A percentile compares a stretch with the other conserved stretches of the same genome.
These are phyloP conservation scores for Aphyosemion australe DNA, from an alignment of 2,113 vertebrate genomes.

Conservation along the genomic window DNA sequence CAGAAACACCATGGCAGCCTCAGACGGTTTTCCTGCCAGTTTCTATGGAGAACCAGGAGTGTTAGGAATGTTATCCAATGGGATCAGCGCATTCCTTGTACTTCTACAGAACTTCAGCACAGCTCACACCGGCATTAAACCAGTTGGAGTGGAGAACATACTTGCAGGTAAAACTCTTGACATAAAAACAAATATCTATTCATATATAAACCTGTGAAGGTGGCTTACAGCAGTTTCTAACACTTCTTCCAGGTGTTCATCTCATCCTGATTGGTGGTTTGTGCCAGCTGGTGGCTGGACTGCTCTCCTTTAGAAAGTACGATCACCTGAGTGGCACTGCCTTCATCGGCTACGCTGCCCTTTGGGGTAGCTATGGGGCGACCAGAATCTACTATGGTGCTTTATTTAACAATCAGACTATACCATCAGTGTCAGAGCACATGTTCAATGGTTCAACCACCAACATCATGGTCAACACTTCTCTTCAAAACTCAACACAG, in stretches of 20 bases:
- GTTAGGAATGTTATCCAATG: constrained; percentile 86
- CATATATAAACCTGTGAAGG: too few species aligned
- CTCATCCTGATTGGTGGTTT: constrained; percentile 86
- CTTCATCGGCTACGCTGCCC: constrained; percentile 87
- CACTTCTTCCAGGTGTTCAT: constrained; percentile 82
- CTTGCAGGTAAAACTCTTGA: constrained; percentile 85
- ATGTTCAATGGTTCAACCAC: not conserved
- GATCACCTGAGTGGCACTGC: constrained; percentile 86
- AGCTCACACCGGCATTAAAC: constrained; percentile 66
- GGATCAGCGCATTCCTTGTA: constrained; percentile 88
- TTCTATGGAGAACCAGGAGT: constrained; percentile 90
- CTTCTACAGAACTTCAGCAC: constrained; percentile 85
- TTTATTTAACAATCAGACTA: constrained; percentile 5
- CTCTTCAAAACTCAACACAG: constrained; percentile 20
- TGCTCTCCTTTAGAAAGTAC: constrained; percentile 87
- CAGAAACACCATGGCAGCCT: constrained; percentile 70
- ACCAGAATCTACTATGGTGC: constrained; percentile 80
- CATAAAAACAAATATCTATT: too few species aligned
- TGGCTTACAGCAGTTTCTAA: not conserved
- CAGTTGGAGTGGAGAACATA: constrained; percentile 81
- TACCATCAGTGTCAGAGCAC: not conserved
- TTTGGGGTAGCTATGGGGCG: constrained; percentile 87
- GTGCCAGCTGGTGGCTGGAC: constrained; percentile 85
- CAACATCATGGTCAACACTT: not conserved
- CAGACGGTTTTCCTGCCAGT: constrained; percentile 85